Evolutionary conservation across 2,797 vertebrate species (phyloP).

Genomic region (Onychomys arenicola): DNA sequence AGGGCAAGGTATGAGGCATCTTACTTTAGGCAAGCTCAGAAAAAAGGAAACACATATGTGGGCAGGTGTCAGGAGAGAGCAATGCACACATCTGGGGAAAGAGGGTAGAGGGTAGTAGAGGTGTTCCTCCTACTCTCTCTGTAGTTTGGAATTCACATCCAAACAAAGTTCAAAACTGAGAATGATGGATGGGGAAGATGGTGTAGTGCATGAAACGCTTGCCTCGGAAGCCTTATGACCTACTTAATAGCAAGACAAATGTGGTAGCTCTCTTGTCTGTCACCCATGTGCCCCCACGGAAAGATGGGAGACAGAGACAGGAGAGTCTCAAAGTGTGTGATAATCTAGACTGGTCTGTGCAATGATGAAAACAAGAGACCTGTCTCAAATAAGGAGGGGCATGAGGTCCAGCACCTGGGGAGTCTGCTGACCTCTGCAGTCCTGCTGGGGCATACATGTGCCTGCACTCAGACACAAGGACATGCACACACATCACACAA

Average conservation of each 20-base stretch:
- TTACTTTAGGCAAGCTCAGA: neutral
- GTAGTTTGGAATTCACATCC: neutral
- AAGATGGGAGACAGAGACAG: neutral
- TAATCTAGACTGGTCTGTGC: neutral
- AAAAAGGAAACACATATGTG: neutral
- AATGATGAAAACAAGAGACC: neutral
- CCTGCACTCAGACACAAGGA: neutral
- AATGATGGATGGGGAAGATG: neutral
- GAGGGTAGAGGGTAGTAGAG: too few species aligned
- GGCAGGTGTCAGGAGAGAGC: neutral
- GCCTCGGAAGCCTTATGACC: neutral
- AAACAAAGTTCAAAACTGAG: neutral
- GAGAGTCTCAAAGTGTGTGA: neutral
- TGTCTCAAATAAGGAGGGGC: neutral
- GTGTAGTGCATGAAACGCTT: neutral
- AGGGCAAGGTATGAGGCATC: too few species aligned
- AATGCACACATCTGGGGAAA: neutral
- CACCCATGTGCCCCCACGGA: neutral
- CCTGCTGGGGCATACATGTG: neutral
- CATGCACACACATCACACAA: neutral
- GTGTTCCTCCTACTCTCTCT: neutral
- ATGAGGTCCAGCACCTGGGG: neutral
- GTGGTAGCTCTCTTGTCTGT: neutral
- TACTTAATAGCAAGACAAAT: neutral
- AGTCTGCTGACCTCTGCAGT: neutral